A percentile compares a stretch with the other conserved stretches of the same genome.
Evolutionary conservation across 2,113 vertebrate genomes (phyloP).

Genomic region (Marmota monax): DNA sequence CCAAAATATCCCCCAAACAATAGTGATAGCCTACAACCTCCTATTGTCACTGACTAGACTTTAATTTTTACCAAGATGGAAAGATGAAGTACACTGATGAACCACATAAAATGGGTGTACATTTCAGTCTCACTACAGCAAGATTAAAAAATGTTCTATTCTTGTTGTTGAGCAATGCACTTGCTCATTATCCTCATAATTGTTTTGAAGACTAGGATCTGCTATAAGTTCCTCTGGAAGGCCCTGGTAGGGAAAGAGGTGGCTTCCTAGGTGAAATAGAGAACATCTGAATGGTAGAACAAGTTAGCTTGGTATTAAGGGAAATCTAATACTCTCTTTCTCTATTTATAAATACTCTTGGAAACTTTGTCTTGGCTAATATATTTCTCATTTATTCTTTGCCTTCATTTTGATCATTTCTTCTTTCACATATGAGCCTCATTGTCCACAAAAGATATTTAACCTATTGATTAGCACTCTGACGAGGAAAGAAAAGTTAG

Average conservation of each 20-base stretch:
- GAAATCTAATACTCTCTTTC: not conserved
- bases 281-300: not conserved
- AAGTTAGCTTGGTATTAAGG: not conserved
- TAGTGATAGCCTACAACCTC: not conserved
- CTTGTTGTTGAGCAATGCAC: not conserved
- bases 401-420: not conserved
- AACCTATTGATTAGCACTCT: not conserved
- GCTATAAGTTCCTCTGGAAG: not conserved
- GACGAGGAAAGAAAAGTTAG: not conserved
- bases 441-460: not conserved
- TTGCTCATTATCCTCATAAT: not conserved
- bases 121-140: not conserved
- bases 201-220: not conserved
- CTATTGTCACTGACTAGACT: not conserved
- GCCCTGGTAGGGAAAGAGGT: fast-evolving
- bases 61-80: not conserved
- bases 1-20: not conserved
- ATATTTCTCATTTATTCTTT: not conserved
- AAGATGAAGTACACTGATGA: not conserved
- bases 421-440: not conserved
- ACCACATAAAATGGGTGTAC: not conserved
- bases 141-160: not conserved
- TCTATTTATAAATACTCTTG: not conserved
- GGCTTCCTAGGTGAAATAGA: not conserved
- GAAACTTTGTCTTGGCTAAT: not conserved